Conservation (phyloP, 35 echinoderm and acorn worm species). For the Ophiothrix spiculata region DNA sequence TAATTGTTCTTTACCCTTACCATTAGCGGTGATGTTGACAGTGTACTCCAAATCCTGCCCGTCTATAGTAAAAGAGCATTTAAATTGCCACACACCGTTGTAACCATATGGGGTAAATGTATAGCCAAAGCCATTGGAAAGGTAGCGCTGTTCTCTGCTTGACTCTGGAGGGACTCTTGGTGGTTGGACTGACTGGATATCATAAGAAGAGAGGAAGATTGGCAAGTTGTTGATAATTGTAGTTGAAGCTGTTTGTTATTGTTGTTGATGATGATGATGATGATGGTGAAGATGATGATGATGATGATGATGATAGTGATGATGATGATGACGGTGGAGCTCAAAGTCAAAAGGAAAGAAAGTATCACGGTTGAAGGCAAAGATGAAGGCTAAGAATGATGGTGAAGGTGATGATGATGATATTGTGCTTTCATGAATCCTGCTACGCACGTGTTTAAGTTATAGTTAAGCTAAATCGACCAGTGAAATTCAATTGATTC, state of each 20-base stretch:
- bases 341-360: too few species aligned
- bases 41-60: background rate
- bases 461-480: too few species aligned
- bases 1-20: background rate
- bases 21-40: conserved; percentile 4
- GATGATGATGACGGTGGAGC: background rate
- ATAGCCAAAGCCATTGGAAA: background rate
- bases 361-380: too few species aligned
- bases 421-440: too few species aligned
- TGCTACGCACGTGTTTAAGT: too few species aligned
- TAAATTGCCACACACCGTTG: conserved; percentile 18
- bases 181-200: conserved; percentile 1
- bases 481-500: too few species aligned
- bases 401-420: too few species aligned
- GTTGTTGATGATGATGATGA: too few species aligned
- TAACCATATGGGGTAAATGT: conserved; percentile 1
- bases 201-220: background rate
- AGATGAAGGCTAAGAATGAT: too few species aligned
- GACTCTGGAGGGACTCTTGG: background rate
- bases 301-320: background rate
- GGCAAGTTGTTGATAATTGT: background rate
- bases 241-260: too few species aligned
- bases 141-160: background rate
- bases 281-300: too few species aligned
- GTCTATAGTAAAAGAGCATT: background rate